Conservation (phyloP, 2,797 vertebrate species). For the Artibeus jamaicensis region DNA sequence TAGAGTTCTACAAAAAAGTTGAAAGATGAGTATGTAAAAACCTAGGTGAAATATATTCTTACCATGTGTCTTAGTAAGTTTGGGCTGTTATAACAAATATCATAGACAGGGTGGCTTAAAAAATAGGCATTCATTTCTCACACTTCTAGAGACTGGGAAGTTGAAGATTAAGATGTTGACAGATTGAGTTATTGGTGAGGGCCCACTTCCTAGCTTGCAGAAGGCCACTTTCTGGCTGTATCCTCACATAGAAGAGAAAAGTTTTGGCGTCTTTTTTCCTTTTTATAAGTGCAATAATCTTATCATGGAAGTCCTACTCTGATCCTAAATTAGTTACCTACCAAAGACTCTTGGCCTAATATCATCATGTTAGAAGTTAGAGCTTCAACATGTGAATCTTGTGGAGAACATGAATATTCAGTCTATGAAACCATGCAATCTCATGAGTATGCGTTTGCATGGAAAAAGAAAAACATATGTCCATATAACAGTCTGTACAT, state of each 20-base stretch:
- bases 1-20: not conserved
- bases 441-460: not conserved
- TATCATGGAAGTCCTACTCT: not conserved
- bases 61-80: not conserved
- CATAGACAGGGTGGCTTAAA: not conserved
- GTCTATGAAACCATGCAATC: not conserved
- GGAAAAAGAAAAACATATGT: not conserved
- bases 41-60: not conserved
- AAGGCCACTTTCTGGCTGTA: not conserved
- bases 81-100: not conserved
- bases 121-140: not conserved
- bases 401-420: not conserved
- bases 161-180: not conserved
- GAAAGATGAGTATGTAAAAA: not conserved
- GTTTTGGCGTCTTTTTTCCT: not conserved
- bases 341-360: not conserved
- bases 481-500: not conserved
- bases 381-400: not conserved
- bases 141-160: not conserved
- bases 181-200: not conserved
- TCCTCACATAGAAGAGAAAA: not conserved
- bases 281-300: not conserved
- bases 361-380: not conserved
- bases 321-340: not conserved
- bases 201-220: not conserved